Base-by-base conservation (phyloP, 2,113 vertebrate species). In the Hypanus sabinus region DNA sequence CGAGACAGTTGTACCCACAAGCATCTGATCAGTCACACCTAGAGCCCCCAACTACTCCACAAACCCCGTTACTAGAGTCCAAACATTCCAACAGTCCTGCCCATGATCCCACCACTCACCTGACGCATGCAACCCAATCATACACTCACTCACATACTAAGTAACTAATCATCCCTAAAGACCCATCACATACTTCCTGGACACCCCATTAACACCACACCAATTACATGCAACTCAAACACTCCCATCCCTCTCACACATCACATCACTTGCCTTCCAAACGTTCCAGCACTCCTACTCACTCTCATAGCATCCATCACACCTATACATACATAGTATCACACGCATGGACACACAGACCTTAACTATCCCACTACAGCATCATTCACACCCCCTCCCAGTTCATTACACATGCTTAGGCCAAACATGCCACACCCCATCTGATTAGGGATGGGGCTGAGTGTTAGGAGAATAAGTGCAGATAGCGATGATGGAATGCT, bases 401-500 rank as follows among this genome's bases (percentile, higher is more conserved):
- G 27, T 9, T 73, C 68, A 81, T 11, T 4, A 24, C 22, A 2
- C 71, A 24, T 73, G 71, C 71, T 22, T 70, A 22, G 71, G 71
- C 71, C 70, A 5, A 5, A 73, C 27, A 88, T 88, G 85, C 85
- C 57, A 62, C 11, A n/a, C 57, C 60, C 60, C n/a, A 33, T 68
- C 30, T 33, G 85, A 33, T 65, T 68, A 2, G 60, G n/a, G 62
- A 90, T 90, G 85, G 16, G 85, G 60, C 30, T 18, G 85, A 33
- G 76, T 5, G 76, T 33, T 33, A 18, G 76, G 76, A 36, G 85
- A 60, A 90, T 90, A 90, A 65, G 85, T 90, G 85, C 85, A 90
- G 60, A 90, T 65, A 90, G 85, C 12, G 30, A 65, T 65, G 60
- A 33, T 68, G 30, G 60, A 90, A 33, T 65, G 30, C 83, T 87